Evolutionary conservation across 2,888 invertebrate species (phyloP), one percentile per base, ranked within the genome.

Genomic region (Luperina testacea): DNA sequence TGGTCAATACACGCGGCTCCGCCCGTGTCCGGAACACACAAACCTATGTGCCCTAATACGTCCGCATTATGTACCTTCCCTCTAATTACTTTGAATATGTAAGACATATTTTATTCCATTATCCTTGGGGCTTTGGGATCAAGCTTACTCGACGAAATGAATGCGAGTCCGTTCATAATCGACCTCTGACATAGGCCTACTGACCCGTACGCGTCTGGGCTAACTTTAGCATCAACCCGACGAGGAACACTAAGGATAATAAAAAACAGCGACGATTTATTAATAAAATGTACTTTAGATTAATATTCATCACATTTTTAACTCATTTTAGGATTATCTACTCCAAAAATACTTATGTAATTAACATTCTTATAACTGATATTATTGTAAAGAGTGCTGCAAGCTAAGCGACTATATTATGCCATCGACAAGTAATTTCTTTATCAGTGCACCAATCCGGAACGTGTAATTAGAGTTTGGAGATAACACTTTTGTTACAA

Each of bases 291-390:
- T 48, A 48, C 4, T 15, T 61, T 45, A n/a, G 45, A 45, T 69
- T 38, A 20, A 45, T 63, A 69, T 61, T 51, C 42, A 78, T 13
- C 42, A 76, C 69, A 69, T 70, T 78, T 73, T 78, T 0, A 79
- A 76, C 45, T 75, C 69, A 81, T 84, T 81, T 63, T 27, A 69
- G n/a, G 71, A 81, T 87, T 84, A 83, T 87, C 85, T 87, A 59
- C 77, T 80, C 78, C 64, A 68, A 80, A 88, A 88, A 92, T 92
- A 92, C 92, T 93, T 94, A 88, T 81, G 94, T 93, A 94, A 96
- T 96, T 95, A 96, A 95, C 96, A 96, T 96, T 96, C 95, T 94
- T 92, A 92, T 91, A 90, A 88, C 86, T 87, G 90, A 91, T 92
- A 91, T 89, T 84, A 85, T 88, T 85, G 79, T 84, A 78, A 68